Base-by-base conservation (phyloP, 2,888 invertebrate species). In the Cordilura impudica region DNA sequence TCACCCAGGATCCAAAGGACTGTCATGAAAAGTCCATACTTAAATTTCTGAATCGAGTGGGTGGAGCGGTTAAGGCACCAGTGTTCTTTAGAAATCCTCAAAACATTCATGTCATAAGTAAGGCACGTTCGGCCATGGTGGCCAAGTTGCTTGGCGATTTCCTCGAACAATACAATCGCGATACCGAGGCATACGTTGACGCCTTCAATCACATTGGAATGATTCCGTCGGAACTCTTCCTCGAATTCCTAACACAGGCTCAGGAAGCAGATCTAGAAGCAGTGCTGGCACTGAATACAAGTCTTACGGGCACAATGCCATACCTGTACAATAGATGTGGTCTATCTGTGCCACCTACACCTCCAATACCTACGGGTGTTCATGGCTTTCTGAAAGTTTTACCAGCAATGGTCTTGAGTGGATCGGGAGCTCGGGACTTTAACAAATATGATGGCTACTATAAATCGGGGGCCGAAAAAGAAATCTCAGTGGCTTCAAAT, bases 91-190 rank as follows among this genome's bases (percentile, higher is more conserved):
- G 92, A 86, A 93, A 93, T 70, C 84, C 86, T 2, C 85, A 86
- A 56, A 87, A 83, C 53, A 91, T 92, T 73, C 94, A 94, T 89
- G 91, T 95, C 87, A 92, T 93, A 84, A 94, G 93, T 86, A 96
- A 96, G 90, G 96, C 96, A 89, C 91, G 94, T 21, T 94, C 95
- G 76, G 96, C 96, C 1, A 93, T 96, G 83, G 94, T 96, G 61
- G 95, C 96, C 1, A 96, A 96, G 89, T 94, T 96, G 84, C 91
- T 88, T 61, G 95, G 95, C 86, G 96, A 96, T 89, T 96, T 96
- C 89, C 91, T 96, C 61, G 95, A 95, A 90, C 91, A 94, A 85
- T 96, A 96, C 90, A 95, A 94, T 87, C 91, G 94, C 67, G 96
- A 96, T 89, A 96, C 96, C 0, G 96, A 96, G 84, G 90, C 94